Base-by-base conservation (phyloP, 2,888 invertebrate species). In the Furcula furcula region DNA sequence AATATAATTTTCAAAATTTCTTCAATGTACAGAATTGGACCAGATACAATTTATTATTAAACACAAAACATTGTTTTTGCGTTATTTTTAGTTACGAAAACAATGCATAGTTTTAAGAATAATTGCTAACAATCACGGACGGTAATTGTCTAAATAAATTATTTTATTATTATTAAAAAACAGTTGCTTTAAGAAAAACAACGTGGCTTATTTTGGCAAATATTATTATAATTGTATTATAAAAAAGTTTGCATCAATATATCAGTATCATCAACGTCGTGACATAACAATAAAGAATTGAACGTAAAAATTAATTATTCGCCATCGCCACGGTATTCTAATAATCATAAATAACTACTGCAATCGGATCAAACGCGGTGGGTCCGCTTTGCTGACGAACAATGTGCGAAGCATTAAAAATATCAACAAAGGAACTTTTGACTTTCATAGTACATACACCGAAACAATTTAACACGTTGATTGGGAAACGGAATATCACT, bases 341-440 rank as follows among this genome's bases (percentile, higher is more conserved):
- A 84, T 82, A 77, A 85, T 78, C 86, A 86, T 88, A 87, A 88
- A 88, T 88, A 78, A 86, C 73, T 55, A 65, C 71, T 59, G 71
- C 79, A 83, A 87, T 84, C 82, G 78, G 86, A 86, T 86, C 82
- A 81, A 85, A 78, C 79, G 82, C 79, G 84, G 86, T 82, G 66
- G 84, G 84, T 83, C 84, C 68, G 58, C 51, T 55, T 55, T 51
- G 51, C 51, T 52, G 54, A 54, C 72, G 66, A 78, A 87, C 87
- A 87, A 87, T 87, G 87, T 85, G 87, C 86, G 84, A 88, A 86
- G 87, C 88, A 86, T 88, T 87, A 86, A 87, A 88, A 85, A 84
- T 87, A 88, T 88, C 87, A 87, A 87, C 87, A 87, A 88, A 83
- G 70, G 82, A 76, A 78, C 84, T 86, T 86, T 83, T 86, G 84